Conservation (phyloP, 2,113 vertebrate species). For the Alethe diademata region DNA sequence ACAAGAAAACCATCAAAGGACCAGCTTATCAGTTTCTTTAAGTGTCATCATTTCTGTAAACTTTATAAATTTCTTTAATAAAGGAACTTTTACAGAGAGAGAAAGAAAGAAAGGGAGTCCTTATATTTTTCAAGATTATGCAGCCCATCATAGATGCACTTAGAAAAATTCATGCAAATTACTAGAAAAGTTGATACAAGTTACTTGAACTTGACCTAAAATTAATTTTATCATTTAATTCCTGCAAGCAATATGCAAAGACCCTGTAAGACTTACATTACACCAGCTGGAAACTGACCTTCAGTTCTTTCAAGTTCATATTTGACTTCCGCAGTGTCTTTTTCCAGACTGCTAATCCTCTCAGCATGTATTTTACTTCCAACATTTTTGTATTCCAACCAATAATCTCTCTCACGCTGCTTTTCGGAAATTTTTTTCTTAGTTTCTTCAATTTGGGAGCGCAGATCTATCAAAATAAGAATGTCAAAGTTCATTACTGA, state of each 20-base stretch:
- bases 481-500: not conserved
- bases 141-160: not conserved
- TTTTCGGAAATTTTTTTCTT: constrained; percentile 57
- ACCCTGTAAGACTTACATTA: not conserved
- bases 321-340: constrained; percentile 66
- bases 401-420: constrained; percentile 71
- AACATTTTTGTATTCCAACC: constrained; percentile 78
- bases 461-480: constrained; percentile 65
- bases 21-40: not conserved
- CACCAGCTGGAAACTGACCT: constrained; percentile 68
- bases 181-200: not conserved
- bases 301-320: constrained; percentile 61
- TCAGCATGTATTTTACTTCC: constrained; percentile 65
- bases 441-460: constrained; percentile 45
- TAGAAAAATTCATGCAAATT: not conserved
- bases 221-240: not conserved
- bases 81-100: not conserved
- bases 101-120: not conserved
- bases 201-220: not conserved
- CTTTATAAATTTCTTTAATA: not conserved
- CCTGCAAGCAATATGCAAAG: not conserved
- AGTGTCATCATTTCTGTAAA: not conserved
- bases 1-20: not conserved
- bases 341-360: constrained; percentile 71
- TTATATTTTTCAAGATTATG: not conserved